Base-by-base conservation (phyloP, 2,888 invertebrate species). In the Acleris sparsana region DNA sequence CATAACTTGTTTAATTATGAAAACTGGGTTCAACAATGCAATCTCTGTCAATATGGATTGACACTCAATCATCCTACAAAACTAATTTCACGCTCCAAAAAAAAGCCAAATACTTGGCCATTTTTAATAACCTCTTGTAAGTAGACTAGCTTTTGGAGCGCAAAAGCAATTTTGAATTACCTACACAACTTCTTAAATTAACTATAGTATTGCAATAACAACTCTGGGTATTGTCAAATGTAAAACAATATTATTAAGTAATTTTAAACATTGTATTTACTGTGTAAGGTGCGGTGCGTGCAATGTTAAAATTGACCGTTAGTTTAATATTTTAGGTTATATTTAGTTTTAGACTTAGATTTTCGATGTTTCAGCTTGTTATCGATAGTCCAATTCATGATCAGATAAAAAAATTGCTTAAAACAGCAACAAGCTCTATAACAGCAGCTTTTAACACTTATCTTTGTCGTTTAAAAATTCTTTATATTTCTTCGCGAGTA, bases 331-430 rank as follows among this genome's bases (percentile, higher is more conserved):
- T 53, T 58, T 39, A 33, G 18, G 29, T 53, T 53, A 58, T 29
- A 22, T 64, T 60, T 55, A 43, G 13, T 55, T 46, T 53, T 29
- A 63, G 52, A 51, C 48, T 64, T 64, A 53, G 52, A 53, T 43
- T 72, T 83, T 85, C 82, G 82, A 86, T 86, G 84, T 82, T 80
- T 69, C 62, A 70, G 73, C 72, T 72, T 70, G 75, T 73, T 75
- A 76, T 75, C 74, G 77, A 84, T 69, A 82, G 85, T 85, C 83
- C 82, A 85, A 87, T 86, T 85, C 75, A 81, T 83, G 81, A 82
- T 82, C 79, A 78, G 73, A 70, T 74, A 78, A 79, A 82, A 84
- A 77, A 84, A 80, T 85, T 82, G 82, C 84, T 85, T 84, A 84
- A 80, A 87, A 85, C 84, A 84, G 84, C 85, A 87, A 86, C 80